phyloP scores from a whole-genome alignment of 2,797 vertebrate species.

The Rhynchotus rufescens region DNA sequence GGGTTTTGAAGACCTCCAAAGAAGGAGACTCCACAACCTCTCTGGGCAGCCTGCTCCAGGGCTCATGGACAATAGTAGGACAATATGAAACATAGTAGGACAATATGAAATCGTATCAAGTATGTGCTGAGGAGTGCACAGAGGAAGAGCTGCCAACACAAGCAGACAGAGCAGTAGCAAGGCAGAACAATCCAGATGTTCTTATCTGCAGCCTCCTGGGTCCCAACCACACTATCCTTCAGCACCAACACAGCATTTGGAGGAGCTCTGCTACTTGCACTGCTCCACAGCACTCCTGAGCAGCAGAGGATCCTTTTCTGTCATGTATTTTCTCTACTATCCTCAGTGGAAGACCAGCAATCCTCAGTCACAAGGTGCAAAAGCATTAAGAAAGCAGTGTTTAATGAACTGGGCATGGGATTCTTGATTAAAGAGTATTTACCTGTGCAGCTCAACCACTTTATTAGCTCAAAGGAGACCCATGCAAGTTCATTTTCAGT shows the following conservation, averaged over 20 bases:
- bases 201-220: not conserved
- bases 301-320: fast-evolving
- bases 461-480: not conserved
- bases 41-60: too few relatives aligned
- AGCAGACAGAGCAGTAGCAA: not conserved
- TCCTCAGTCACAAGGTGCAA: not conserved
- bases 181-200: not conserved
- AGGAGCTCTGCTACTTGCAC: not conserved
- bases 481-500: not conserved
- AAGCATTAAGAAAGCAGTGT: fast-evolving
- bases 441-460: fast-evolving
- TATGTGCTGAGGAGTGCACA: not conserved
- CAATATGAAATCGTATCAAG: fast-evolving
- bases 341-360: not conserved
- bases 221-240: not conserved
- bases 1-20: too few relatives aligned
- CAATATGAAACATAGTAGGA: too few relatives aligned
- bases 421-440: too few relatives aligned
- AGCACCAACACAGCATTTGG: fast-evolving
- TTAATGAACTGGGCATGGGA: too few relatives aligned
- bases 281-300: fast-evolving
- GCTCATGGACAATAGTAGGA: too few relatives aligned
- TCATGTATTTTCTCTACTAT: not conserved
- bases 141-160: not conserved
- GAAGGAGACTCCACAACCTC: too few relatives aligned